Percentiles rank a stretch among this genome's conserved stretches.
phyloP scores from a whole-genome alignment of 1,140 invertebrate genomes.

The Nebria ingens region DNA sequence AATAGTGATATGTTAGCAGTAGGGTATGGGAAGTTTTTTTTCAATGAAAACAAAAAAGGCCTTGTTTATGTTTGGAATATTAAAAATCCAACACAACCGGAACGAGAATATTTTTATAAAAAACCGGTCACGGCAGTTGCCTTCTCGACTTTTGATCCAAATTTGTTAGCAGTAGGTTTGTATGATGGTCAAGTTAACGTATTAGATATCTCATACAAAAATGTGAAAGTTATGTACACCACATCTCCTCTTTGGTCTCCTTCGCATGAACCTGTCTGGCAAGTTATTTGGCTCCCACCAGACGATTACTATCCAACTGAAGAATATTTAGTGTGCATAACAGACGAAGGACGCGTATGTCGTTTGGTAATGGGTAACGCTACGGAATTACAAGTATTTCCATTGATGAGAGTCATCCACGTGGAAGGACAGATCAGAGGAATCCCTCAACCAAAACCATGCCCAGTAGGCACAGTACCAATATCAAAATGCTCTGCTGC shows the following conservation, averaged over 20 bases:
- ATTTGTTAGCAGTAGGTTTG: slow-evolving; percentile 67
- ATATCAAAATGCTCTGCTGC: slow-evolving; percentile 47
- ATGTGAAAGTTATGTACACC: slow-evolving; percentile 27
- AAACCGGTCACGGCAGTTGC: slow-evolving; percentile 60
- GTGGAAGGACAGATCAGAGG: slow-evolving; percentile 52
- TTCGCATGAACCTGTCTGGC: slow-evolving; percentile 55
- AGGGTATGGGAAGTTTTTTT: slow-evolving; percentile 54
- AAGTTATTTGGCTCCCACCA: slow-evolving; percentile 41
- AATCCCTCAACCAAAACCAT: slow-evolving; percentile 36
- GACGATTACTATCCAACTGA: not conserved
- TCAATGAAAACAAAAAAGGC: slow-evolving; percentile 41
- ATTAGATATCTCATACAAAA: slow-evolving; percentile 50
- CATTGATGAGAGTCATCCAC: slow-evolving; percentile 50
- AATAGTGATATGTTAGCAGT: slow-evolving; percentile 57
- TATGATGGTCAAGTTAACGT: slow-evolving; percentile 67
- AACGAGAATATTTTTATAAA: slow-evolving; percentile 55
- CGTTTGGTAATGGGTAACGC: slow-evolving; percentile 32
- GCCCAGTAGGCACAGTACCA: slow-evolving; percentile 38
- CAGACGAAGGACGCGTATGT: slow-evolving; percentile 30
- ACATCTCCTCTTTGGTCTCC: slow-evolving; percentile 32
- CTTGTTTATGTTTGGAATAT: slow-evolving; percentile 70
- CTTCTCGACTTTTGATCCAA: slow-evolving; percentile 56
- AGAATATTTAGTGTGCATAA: not conserved
- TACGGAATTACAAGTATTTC: slow-evolving; percentile 41
- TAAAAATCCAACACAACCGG: slow-evolving; percentile 78